Evolutionary conservation across 2,113 vertebrate species (phyloP), one percentile per base, ranked within the genome.

Genomic region (Motacilla alba): DNA sequence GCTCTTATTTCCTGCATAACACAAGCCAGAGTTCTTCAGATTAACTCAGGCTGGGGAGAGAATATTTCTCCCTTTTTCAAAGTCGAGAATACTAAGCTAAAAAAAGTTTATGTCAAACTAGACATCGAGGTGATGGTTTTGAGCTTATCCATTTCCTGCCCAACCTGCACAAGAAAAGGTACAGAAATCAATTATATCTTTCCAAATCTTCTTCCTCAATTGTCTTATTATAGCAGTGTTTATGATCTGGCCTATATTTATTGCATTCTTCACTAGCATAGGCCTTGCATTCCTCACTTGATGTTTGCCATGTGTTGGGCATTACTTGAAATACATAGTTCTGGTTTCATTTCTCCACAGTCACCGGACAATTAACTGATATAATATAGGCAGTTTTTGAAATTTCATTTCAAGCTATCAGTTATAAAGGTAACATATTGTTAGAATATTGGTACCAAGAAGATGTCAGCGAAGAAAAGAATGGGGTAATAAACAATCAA

Each of bases 241-340:
- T 97, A 96, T 94, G 96, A 95, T 97, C 92, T 95, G 95, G 79
- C 86, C 96, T 93, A 62, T 94, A 97, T 97, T 97, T 97, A 96
- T 95, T 94, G 59, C 96, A 97, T 97, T 97, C 95, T 96, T 96
- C 10, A 2, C 87, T 90, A 94, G 55, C 92, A 79, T 91, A 93
- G 96, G 60, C 86, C 87, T 95, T 92, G 50, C 96, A 97, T 97
- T 97, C 97, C 95, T 96, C 70, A 47, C 81, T 95, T 97, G 97
- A 97, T 97, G 72, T 91, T 96, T 97, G 93, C 97, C 97, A 97
- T 97, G 96, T 97, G 97, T 97, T 93, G 95, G 94, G 83, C 89
- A 94, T 96, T 96, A 95, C 92, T 96, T 95, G 93, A 97, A 97
- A 96, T 95, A 90, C 89, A 90, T 87, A 93, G 85, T 94, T 94